Percentiles rank a stretch among this genome's conserved stretches.
phyloP scores from a whole-genome alignment of 2,797 vertebrate genomes.

The Anisognathus igniventris region DNA sequence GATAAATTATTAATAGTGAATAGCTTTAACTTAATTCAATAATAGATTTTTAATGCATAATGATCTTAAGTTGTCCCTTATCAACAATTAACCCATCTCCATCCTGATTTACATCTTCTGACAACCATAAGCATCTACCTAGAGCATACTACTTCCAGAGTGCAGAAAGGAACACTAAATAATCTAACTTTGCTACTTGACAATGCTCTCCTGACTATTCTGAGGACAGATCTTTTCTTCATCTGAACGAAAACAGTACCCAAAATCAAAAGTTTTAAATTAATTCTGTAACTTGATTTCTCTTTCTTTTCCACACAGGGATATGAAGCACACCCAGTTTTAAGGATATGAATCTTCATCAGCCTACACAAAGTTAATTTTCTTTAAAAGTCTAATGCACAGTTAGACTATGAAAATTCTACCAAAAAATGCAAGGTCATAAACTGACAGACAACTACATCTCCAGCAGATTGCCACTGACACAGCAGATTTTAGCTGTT shows the following conservation, averaged over 20 bases:
- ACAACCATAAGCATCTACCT: background rate
- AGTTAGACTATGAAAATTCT: background rate
- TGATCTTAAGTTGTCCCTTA: background rate
- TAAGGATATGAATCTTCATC: background rate
- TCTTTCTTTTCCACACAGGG: background rate
- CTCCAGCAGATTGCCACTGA: background rate
- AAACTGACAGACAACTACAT: background rate
- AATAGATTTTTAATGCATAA: background rate
- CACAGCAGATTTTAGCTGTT: background rate
- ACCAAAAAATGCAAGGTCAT: background rate
- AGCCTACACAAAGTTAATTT: background rate
- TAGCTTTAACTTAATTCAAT: background rate
- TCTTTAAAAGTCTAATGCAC: background rate
- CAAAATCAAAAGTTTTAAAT: background rate
- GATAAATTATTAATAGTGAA: constrained; percentile 6
- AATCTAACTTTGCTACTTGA: background rate
- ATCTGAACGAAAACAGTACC: background rate
- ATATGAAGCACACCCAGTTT: background rate
- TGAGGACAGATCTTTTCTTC: background rate
- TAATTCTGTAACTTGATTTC: background rate
- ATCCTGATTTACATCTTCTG: background rate
- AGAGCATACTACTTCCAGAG: background rate
- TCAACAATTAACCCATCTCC: background rate
- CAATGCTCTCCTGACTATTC: background rate
- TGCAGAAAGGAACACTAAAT: background rate